Evolutionary conservation across 1,140 invertebrate genomes (phyloP).

Genomic region (Bombus sibiricus): DNA sequence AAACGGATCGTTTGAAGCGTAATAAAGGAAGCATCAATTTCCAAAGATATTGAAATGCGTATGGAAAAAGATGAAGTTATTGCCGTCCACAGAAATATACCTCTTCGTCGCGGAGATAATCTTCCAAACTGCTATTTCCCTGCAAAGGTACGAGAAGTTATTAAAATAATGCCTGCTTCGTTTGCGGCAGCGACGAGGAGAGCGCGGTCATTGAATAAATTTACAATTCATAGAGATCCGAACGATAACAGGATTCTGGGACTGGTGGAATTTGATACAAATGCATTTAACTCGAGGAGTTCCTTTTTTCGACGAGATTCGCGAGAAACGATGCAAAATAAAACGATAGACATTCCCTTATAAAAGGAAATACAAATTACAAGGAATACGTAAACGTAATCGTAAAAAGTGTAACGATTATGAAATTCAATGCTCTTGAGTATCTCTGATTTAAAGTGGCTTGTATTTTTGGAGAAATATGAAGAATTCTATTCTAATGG

Average conservation of each 20-base stretch:
- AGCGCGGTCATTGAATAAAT: conserved; percentile 18
- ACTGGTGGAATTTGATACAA: conserved; percentile 10
- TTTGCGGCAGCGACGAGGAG: not conserved
- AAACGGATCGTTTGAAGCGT: not conserved
- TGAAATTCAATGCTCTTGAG: too few relatives aligned
- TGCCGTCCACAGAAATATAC: not conserved
- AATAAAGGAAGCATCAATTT: not conserved
- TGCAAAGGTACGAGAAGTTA: not conserved
- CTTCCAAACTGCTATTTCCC: not conserved
- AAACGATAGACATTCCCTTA: not conserved
- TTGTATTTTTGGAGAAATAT: not conserved
- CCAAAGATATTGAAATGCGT: not conserved
- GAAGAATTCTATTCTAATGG: not conserved
- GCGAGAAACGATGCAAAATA: not conserved
- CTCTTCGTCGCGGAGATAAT: not conserved
- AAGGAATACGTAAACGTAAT: too few relatives aligned
- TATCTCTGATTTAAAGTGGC: too few relatives aligned
- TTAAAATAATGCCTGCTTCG: conserved; percentile 22
- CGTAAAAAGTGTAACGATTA: too few relatives aligned
- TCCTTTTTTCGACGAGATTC: not conserved
- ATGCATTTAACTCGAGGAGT: conserved; percentile 5
- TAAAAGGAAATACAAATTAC: not conserved
- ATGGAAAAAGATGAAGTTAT: not conserved
- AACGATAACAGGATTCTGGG: conserved; percentile 9
- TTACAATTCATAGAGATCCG: conserved; percentile 30